Evolutionary conservation across 2,113 vertebrate species (phyloP).

Genomic region (Eulemur rufifrons): DNA sequence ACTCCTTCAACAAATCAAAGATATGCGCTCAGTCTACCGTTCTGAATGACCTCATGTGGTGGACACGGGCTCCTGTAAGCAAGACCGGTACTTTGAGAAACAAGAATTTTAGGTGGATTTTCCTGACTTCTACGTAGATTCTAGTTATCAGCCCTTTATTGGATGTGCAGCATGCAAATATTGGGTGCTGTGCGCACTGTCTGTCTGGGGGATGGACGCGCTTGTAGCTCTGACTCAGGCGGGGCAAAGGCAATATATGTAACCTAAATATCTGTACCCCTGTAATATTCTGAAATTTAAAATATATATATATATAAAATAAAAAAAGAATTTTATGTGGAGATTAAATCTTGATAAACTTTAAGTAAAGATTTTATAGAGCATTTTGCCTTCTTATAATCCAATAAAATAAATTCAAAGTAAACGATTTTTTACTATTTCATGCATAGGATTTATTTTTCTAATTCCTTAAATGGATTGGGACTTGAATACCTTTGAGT

Average conservation of each 20-base stretch:
- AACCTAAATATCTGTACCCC: no score
- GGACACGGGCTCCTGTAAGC: neutral
- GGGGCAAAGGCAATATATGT: no score
- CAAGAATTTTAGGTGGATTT: neutral
- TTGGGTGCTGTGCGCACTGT: no score
- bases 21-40: neutral
- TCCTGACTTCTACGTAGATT: no score
- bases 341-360: neutral
- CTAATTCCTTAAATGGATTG: neutral
- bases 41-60: neutral
- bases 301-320: no score
- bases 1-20: neutral
- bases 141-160: no score
- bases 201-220: no score
- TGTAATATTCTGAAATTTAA: no score
- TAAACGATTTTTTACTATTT: neutral
- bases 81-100: neutral
- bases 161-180: no score
- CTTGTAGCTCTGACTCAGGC: no score
- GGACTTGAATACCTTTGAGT: neutral
- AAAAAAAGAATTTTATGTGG: no score
- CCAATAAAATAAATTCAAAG: neutral
- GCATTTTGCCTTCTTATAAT: neutral
- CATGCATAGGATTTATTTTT: neutral
- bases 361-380: neutral